Base-by-base conservation (phyloP, 1,140 invertebrate genomes). In the Anadara kagoshimensis region DNA sequence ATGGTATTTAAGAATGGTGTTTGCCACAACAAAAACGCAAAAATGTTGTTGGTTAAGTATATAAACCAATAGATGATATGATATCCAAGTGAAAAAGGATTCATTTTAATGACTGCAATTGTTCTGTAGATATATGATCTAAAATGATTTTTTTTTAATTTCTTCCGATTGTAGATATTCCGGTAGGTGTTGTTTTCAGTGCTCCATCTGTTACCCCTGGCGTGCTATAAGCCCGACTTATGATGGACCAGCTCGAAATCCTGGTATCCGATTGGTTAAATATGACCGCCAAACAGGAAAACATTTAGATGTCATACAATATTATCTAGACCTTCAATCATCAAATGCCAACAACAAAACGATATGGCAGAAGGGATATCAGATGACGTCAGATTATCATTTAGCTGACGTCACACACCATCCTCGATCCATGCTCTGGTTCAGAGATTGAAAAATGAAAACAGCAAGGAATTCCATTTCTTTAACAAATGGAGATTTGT, bases 161-260 rank as follows among this genome's bases (percentile, higher is more conserved):
- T 36, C 7, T 36, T 36, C 7, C 29, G 7, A 36, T 53, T 53
- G 12, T 53, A 64, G 62, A 41, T 29, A 2, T 10, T 10, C 62
- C 62, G 36, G 62, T 53, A 20, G 5, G 41, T 18, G 62, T 51
- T 1, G 2, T 41, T 10, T n/a, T 64, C 0, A 47, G 47, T 51
- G 45, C 62, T 20, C 62, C 62, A n/a, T 51, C 62, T 18, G 62
- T 64, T 5, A 64, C 62, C 20, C 62, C 62, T 64, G 62, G 62
- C 29, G 45, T n/a, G 51, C 51, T 53, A 64, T 64, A 10, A 36
- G 45, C n/a, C 24, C 47, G 8, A 36, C 29, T 3, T 36, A 36
- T 36, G 24, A 64, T 20, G 47, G 47, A 7, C 62, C 62, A n/a
- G 51, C 62, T 10, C 16, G 62, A 41, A 64, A 64, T 53, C 62